Percentiles rank a stretch among this genome's conserved stretches.
phyloP scores from a whole-genome alignment of 2,113 vertebrate species.

The Gorsachius goisagi region DNA sequence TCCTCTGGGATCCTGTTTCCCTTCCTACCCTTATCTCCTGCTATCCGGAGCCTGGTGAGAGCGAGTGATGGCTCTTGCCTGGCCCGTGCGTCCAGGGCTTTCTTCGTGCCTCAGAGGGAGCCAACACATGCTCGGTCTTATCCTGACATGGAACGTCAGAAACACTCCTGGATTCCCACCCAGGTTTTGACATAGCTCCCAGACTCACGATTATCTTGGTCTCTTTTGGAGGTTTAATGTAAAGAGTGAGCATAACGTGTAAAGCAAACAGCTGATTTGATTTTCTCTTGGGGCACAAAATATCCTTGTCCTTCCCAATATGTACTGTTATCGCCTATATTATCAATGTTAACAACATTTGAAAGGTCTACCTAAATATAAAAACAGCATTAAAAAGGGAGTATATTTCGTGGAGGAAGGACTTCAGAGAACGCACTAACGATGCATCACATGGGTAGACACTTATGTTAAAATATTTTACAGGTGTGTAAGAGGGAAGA shows the following conservation, averaged over 20 bases:
- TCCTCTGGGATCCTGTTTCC: background rate
- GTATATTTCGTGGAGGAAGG: background rate
- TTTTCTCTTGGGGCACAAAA: background rate
- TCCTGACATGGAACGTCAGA: background rate
- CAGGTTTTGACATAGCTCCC: background rate
- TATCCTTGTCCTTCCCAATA: background rate
- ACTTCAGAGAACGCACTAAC: background rate
- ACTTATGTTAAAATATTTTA: background rate
- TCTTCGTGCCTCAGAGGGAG: background rate
- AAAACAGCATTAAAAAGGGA: background rate
- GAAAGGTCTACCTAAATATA: background rate
- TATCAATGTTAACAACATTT: background rate
- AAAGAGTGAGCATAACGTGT: background rate
- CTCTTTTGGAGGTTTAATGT: background rate
- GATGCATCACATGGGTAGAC: background rate
- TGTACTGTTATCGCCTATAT: background rate
- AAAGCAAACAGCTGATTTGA: background rate
- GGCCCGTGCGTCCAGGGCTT: accelerated
- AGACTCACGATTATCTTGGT: background rate
- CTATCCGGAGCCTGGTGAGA: background rate
- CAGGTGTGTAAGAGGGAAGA: background rate
- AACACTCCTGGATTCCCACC: background rate
- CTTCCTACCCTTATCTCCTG: background rate
- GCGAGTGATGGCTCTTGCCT: accelerated
- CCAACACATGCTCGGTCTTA: accelerated